Conservation (phyloP, 2,113 vertebrate species). For the Scomber scombrus region DNA sequence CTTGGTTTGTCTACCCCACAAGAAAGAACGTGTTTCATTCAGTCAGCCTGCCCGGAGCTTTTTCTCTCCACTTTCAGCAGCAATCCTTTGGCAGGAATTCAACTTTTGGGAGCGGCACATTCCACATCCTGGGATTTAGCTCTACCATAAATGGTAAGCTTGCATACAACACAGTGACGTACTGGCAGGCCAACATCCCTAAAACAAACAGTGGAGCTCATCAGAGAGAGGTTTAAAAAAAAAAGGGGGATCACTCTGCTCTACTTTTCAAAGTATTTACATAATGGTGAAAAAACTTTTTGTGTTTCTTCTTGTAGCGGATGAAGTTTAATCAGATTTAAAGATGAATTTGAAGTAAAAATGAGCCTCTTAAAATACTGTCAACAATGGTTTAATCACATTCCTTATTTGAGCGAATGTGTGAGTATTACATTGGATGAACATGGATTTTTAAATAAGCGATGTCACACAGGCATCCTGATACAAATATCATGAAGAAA, state of each 20-base stretch:
- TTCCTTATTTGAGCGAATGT: too few relatives aligned
- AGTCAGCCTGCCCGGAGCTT: neutral
- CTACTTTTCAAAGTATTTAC: neutral
- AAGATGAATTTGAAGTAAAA: too few relatives aligned
- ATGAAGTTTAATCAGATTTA: too few relatives aligned
- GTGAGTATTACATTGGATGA: too few relatives aligned
- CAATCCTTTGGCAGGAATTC: constrained; percentile 77
- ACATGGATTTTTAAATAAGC: too few relatives aligned
- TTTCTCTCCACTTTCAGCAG: constrained; percentile 53
- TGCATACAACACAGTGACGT: constrained; percentile 80
- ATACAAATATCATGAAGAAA: too few relatives aligned
- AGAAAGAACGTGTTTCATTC: constrained; percentile 52
- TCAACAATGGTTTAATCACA: too few relatives aligned
- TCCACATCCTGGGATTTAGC: constrained; percentile 86
- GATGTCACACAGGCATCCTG: too few relatives aligned
- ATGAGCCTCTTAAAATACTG: too few relatives aligned
- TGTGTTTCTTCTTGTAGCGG: too few relatives aligned
- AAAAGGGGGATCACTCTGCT: constrained; percentile 55
- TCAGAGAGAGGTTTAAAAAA: constrained; percentile 12
- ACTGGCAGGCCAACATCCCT: constrained; percentile 68
- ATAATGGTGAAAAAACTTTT: too few relatives aligned
- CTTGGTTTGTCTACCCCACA: neutral
- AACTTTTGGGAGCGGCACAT: constrained; percentile 84
- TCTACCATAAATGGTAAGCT: constrained; percentile 88
- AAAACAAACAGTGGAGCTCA: constrained; percentile 70